Conservation (phyloP, 35 echinoderm and acorn worm genomes). For the Ophiothrix spiculata region DNA sequence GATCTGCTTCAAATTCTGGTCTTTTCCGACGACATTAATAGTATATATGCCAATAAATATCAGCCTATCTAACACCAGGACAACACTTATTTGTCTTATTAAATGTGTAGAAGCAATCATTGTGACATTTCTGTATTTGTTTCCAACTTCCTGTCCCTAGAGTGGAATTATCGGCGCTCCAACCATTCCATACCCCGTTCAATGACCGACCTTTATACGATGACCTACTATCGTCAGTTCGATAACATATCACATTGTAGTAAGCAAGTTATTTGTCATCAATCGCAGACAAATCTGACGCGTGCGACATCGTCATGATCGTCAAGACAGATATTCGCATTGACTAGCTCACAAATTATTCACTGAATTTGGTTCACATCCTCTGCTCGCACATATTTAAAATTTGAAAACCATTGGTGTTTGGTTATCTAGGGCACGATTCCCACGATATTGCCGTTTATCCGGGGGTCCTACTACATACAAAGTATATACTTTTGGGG, state of each 20-base stretch:
- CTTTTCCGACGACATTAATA: too few relatives aligned
- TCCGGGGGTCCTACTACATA: neutral
- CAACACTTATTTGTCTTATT: too few relatives aligned
- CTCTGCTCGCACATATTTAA: too few relatives aligned
- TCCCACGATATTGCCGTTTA: neutral
- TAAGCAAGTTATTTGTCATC: conserved; percentile 7
- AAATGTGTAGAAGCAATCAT: too few relatives aligned
- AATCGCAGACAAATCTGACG: neutral
- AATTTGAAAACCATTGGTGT: neutral
- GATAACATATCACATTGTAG: neutral
- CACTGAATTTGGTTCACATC: conserved; percentile 4
- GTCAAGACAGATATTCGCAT: neutral
- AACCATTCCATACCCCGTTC: neutral
- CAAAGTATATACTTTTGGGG: too few relatives aligned
- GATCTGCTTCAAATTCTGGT: too few relatives aligned
- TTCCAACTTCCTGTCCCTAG: too few relatives aligned
- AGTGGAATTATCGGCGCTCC: too few relatives aligned
- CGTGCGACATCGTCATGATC: neutral
- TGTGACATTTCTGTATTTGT: too few relatives aligned
- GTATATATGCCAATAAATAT: too few relatives aligned
- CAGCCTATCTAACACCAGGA: too few relatives aligned
- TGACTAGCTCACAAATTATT: neutral
- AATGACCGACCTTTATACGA: neutral
- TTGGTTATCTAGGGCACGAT: neutral
- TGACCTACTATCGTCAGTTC: neutral